Evolutionary conservation across 2,797 vertebrate species (phyloP).

Genomic region (Potorous gilbertii): DNA sequence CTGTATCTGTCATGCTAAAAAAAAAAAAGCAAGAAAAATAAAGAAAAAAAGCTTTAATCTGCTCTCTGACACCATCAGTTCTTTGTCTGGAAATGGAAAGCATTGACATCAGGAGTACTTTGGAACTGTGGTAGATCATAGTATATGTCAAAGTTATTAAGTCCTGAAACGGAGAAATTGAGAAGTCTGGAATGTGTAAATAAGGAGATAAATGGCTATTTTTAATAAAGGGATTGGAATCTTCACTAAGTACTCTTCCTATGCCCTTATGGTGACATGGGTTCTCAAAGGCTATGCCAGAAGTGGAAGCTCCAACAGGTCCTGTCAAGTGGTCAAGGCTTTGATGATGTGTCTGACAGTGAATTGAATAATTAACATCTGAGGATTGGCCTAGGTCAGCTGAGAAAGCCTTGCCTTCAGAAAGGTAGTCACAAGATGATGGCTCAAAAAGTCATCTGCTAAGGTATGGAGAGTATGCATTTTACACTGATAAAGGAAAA

Average conservation of each 20-base stretch:
- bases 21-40: neutral
- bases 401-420: neutral
- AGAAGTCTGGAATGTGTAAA: constrained; percentile 35
- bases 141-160: constrained; percentile 15
- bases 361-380: neutral
- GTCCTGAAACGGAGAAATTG: constrained; percentile 9
- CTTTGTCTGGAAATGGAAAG: neutral
- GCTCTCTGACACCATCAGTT: neutral
- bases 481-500: neutral
- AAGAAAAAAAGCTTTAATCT: neutral
- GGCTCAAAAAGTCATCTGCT: neutral
- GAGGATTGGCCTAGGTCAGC: neutral
- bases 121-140: neutral
- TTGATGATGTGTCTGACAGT: neutral
- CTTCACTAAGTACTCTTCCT: neutral
- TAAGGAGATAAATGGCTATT: constrained; percentile 19
- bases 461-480: neutral
- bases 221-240: constrained; percentile 8
- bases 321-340: neutral
- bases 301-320: neutral
- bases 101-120: neutral
- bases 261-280: neutral
- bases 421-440: neutral
- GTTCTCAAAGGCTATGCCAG: neutral
- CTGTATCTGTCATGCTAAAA: neutral